Base-by-base conservation (phyloP, 2,113 vertebrate genomes). In the Lophura nycthemera region DNA sequence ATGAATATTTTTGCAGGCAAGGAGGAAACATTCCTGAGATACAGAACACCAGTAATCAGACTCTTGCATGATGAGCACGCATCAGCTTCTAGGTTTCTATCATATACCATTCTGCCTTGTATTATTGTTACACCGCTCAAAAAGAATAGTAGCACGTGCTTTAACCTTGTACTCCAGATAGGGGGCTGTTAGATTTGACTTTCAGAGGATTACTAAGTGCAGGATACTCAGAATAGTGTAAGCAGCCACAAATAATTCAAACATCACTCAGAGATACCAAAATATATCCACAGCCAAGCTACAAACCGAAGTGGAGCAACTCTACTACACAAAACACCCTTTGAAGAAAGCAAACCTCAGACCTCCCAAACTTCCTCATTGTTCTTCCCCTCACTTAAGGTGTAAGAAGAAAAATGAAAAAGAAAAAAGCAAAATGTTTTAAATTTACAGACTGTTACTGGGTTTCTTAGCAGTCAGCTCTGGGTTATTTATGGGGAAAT, bases 251-350 rank as follows among this genome's bases (percentile, higher is more conserved):
- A 90, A 74, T 15, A 91, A 45, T 74, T 90, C 61, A 71, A 88
- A 48, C 12, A 54, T 56, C 38, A 83, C 8, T 60, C 56, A 86
- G 57, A 94, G 54, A 36, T 54, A 92, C 20, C 36, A 77, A 57
- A 91, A 83, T 65, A 78, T 40, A 90, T 30, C 57, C 65, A 83
- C 72, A 76, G 29, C 63, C 81, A 60, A 93, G 80, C n/a, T 86
- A 69, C 42, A 94, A 95, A 76, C 21, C 12, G 2, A 83, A 86
- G 45, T 14, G 34, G n/a, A 79, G n/a, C 29, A 79, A 59, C 40
- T 66, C 75, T 59, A 8, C 34, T 22, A 86, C 18, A 40, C 13
- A 89, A 30, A 67, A 81, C 61, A 84, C 3, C 16, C 5, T 80
- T n/a, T 18, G 27, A 42, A 86, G 45, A 11, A 69, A 77, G 30